Evolutionary conservation across 2,797 vertebrate species (phyloP).

Genomic region (Pantherophis vulpinus): DNA sequence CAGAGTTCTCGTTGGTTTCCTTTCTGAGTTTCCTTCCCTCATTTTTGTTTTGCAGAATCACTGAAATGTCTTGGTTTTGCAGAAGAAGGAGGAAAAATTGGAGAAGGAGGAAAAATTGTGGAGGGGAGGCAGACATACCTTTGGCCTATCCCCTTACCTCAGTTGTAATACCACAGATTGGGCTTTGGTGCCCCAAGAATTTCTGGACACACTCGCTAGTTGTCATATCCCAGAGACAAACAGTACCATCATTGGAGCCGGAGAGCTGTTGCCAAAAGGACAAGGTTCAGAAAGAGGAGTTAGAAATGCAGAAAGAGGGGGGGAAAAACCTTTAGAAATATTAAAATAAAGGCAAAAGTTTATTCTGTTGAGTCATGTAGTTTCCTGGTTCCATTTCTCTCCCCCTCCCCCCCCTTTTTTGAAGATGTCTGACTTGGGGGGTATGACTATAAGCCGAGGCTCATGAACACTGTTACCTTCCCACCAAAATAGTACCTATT

Average conservation of each 20-base stretch:
- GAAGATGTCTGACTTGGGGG: background rate
- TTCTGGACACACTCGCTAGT: slow-evolving; percentile 63
- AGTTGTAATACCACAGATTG: slow-evolving; percentile 74
- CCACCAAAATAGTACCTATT: background rate
- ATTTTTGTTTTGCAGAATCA: background rate
- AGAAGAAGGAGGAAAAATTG: background rate
- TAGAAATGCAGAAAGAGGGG: background rate
- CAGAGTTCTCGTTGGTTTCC: background rate
- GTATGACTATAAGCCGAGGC: background rate
- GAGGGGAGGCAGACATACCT: background rate
- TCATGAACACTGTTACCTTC: background rate
- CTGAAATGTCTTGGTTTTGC: background rate
- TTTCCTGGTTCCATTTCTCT: too few species aligned
- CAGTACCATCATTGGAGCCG: slow-evolving; percentile 80
- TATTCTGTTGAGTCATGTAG: background rate
- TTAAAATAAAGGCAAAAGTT: background rate
- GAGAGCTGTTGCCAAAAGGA: slow-evolving; percentile 71
- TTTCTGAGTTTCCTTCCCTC: background rate
- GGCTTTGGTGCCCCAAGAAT: slow-evolving; percentile 72
- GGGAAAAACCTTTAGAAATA: background rate
- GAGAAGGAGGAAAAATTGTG: too few species aligned
- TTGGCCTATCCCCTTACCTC: slow-evolving; percentile 64
- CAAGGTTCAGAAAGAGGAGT: background rate
- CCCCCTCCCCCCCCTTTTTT: background rate
- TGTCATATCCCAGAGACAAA: slow-evolving; percentile 79